These are phyloP conservation scores for Cuniculus paca DNA, from an alignment of 2,797 vertebrate species.

Conservation along the genomic window DNA sequence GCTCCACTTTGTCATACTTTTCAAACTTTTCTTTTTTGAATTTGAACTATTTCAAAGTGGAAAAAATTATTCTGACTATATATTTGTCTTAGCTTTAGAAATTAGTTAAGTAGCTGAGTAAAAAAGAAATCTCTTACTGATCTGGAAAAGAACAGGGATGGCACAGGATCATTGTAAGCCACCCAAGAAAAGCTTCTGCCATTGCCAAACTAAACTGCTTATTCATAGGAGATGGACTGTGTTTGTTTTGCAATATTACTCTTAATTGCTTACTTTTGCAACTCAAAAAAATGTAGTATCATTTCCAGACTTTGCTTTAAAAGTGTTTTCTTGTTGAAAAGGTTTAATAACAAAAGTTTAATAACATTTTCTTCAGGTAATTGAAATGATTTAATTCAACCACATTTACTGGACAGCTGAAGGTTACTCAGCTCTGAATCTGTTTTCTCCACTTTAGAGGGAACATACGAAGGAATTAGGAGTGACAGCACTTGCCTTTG, in stretches of 20 bases:
- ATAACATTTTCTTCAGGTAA: slow-evolving; percentile 68
- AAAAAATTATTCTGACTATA: background rate
- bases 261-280: slow-evolving; percentile 73
- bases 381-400: slow-evolving; percentile 61
- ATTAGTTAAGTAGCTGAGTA: background rate
- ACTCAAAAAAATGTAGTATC: slow-evolving; percentile 49
- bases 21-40: slow-evolving; percentile 36
- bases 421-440: background rate
- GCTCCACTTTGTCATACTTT: slow-evolving; percentile 47
- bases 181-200: background rate
- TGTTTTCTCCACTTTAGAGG: background rate
- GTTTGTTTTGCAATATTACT: slow-evolving; percentile 57
- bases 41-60: slow-evolving; percentile 12
- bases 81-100: slow-evolving; percentile 36
- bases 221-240: slow-evolving; percentile 27
- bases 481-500: background rate
- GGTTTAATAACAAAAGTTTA: slow-evolving; percentile 62
- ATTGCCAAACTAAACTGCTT: slow-evolving; percentile 57
- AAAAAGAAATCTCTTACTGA: slow-evolving; percentile 12
- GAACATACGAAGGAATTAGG: background rate
- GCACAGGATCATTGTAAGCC: background rate
- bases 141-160: background rate
- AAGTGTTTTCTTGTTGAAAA: slow-evolving; percentile 70
- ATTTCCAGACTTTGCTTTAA: slow-evolving; percentile 63
- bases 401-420: background rate